Percentiles rank a stretch among this genome's conserved stretches.
phyloP scores from a whole-genome alignment of 2,888 invertebrate genomes.

The Drosophila histrio region DNA sequence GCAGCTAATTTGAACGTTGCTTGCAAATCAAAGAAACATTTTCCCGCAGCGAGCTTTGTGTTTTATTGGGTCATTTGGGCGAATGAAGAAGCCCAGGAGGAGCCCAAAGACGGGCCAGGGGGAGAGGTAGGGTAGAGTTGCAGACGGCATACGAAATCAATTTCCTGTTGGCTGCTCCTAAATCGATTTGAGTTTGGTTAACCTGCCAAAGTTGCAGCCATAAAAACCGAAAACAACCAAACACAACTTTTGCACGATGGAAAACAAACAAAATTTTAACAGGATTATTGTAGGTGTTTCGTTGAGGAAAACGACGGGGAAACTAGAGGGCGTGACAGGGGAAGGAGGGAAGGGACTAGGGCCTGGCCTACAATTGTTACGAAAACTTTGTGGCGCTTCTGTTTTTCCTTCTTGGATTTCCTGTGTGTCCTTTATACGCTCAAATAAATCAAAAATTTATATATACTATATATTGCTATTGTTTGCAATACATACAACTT shows the following conservation, averaged over 20 bases:
- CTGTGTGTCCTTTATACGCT: constrained; percentile 67
- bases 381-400: constrained; percentile 73
- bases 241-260: constrained; percentile 44
- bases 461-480: constrained; percentile 41
- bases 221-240: constrained; percentile 44
- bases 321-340: too few species aligned
- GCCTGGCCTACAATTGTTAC: constrained; percentile 56
- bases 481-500: constrained; percentile 34
- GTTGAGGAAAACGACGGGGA: neutral
- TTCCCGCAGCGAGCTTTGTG: constrained; percentile 45
- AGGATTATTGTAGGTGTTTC: constrained; percentile 72
- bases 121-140: neutral
- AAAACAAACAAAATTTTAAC: constrained; percentile 79
- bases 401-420: constrained; percentile 55
- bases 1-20: constrained; percentile 68
- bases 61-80: constrained; percentile 59
- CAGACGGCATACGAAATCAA: constrained; percentile 69
- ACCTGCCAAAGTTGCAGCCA: constrained; percentile 72
- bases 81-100: neutral
- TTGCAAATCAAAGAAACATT: constrained; percentile 75
- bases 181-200: constrained; percentile 80
- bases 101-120: neutral
- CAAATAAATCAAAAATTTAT: constrained; percentile 75
- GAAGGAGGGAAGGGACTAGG: neutral
- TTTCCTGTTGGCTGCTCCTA: constrained; percentile 62